phyloP scores from a whole-genome alignment of 2,888 invertebrate genomes.

The Ormyrus labotus region DNA sequence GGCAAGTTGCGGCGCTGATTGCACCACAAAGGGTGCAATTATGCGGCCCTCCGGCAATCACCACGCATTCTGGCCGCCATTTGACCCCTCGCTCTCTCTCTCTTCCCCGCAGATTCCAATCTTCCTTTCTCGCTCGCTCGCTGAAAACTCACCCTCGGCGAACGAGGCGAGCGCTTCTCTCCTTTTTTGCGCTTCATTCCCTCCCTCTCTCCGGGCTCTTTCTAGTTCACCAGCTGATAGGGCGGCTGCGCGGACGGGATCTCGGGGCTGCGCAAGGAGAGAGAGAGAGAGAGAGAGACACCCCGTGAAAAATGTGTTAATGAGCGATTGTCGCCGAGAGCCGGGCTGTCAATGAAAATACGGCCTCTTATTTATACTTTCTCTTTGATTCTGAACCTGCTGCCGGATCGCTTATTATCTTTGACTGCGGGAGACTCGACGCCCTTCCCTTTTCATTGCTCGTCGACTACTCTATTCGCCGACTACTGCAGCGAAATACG shows the following conservation, averaged over 20 bases:
- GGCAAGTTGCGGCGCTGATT: conserved; percentile 75
- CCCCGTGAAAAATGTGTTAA: conserved; percentile 72
- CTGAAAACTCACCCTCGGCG: conserved; percentile 54
- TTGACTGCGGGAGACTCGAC: too few species aligned
- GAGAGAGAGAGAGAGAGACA: background rate
- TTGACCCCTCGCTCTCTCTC: conserved; percentile 67
- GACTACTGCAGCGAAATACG: too few species aligned
- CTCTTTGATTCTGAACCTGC: background rate
- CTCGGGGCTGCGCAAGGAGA: conserved; percentile 1
- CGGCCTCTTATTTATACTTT: conserved; percentile 45
- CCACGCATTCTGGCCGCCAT: conserved; percentile 74
- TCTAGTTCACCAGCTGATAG: background rate
- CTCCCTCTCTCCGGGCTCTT: too few species aligned
- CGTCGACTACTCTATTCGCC: too few species aligned
- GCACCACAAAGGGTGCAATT: conserved; percentile 76
- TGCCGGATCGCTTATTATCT: too few species aligned
- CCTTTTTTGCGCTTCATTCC: conserved; percentile 22
- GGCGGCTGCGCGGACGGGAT: conserved; percentile 19
- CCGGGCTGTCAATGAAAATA: conserved; percentile 32
- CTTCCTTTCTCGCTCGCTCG: conserved; percentile 30
- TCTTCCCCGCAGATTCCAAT: conserved; percentile 12
- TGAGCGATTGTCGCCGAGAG: conserved; percentile 72
- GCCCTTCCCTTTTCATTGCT: too few species aligned
- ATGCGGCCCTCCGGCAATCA: conserved; percentile 76
- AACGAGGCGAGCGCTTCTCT: conserved; percentile 38